Conservation (phyloP, 2,797 vertebrate genomes). For the Smutsia gigantea region DNA sequence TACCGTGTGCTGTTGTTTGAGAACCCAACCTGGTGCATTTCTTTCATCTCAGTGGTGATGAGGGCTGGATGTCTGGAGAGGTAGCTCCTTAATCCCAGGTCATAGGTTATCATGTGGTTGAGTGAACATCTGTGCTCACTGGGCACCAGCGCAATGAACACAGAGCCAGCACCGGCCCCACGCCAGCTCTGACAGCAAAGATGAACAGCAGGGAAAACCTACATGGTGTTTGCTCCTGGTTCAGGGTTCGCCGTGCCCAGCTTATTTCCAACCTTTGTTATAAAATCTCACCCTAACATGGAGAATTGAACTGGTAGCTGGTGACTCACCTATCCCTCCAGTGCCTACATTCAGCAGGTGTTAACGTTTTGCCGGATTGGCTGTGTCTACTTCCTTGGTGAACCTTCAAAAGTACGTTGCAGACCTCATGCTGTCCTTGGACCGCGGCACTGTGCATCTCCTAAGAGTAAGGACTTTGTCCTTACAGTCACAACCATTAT, state of each 20-base stretch:
- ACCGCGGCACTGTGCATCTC: neutral
- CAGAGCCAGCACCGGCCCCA: rapidly evolving
- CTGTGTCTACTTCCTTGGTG: neutral
- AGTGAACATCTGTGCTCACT: rapidly evolving
- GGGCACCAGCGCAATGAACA: neutral
- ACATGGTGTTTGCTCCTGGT: rapidly evolving
- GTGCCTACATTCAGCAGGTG: too few relatives aligned
- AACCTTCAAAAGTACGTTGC: neutral
- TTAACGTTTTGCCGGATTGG: neutral
- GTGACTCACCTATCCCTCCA: rapidly evolving
- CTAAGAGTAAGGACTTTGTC: neutral
- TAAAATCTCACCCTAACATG: neutral
- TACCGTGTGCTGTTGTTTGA: neutral
- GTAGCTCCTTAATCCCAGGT: too few relatives aligned
- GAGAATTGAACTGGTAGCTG: neutral
- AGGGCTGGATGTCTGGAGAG: neutral
- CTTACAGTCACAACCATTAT: neutral
- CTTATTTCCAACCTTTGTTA: neutral
- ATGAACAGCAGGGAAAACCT: neutral
- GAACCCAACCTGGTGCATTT: neutral
- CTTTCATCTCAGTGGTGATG: neutral
- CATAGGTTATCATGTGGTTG: rapidly evolving
- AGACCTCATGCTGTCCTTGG: neutral
- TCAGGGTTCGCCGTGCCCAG: neutral
- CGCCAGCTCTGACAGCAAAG: rapidly evolving